These are phyloP conservation scores for Eriosoma lanigerum DNA, from an alignment of 1,140 invertebrate genomes.

Conservation along the genomic window DNA sequence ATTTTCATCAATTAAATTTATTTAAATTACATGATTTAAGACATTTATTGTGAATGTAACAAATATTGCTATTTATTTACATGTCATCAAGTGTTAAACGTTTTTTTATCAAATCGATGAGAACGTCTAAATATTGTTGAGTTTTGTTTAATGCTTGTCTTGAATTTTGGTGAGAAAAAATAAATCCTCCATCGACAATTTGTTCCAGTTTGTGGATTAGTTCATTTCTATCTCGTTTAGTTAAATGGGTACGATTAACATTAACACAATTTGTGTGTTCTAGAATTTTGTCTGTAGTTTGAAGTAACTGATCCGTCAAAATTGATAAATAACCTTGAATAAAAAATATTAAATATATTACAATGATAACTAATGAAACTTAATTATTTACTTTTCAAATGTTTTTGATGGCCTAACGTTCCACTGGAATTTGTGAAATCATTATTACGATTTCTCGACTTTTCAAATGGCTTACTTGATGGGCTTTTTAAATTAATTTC, in stretches of 20 bases:
- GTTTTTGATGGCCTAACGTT: constrained; percentile 23
- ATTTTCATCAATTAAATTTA: too few relatives aligned
- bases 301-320: constrained; percentile 31
- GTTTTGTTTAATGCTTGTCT: constrained; percentile 1
- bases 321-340: constrained; percentile 31
- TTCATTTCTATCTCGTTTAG: not conserved
- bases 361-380: not conserved
- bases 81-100: constrained; percentile 12
- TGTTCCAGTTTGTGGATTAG: constrained; percentile 20
- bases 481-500: constrained; percentile 45
- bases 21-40: too few relatives aligned
- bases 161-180: constrained; percentile 30
- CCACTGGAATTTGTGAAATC: not conserved
- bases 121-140: constrained; percentile 38
- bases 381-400: constrained; percentile 26
- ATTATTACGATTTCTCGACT: constrained; percentile 12
- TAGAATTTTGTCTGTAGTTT: constrained; percentile 30
- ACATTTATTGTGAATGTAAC: too few relatives aligned
- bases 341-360: not conserved
- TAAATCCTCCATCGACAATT: constrained; percentile 4
- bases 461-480: constrained; percentile 35
- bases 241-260: not conserved
- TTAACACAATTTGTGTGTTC: constrained; percentile 15
- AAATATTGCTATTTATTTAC: constrained; percentile 10
- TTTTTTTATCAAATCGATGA: constrained; percentile 38